Evolutionary conservation across 2,797 vertebrate species (phyloP).

Genomic region (Gallirallus australis): DNA sequence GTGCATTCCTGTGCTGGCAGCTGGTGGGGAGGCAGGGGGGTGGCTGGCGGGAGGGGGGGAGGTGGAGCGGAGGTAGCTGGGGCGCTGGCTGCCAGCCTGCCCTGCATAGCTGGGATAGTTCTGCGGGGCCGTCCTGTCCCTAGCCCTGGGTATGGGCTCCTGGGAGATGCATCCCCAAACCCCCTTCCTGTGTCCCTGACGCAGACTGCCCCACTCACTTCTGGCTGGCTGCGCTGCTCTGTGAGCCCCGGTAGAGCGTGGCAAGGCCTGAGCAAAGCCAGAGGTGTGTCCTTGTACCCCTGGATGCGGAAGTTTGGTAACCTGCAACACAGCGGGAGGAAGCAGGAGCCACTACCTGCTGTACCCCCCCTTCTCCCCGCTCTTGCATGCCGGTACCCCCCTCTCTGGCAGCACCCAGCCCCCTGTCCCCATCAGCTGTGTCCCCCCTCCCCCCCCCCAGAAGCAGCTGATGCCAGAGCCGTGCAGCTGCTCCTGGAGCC

Average conservation of each 20-base stretch:
- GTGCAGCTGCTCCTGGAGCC: neutral
- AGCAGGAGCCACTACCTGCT: neutral
- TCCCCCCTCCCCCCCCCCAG: too few relatives aligned
- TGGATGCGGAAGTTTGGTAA: neutral
- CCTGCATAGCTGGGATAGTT: constrained; percentile 39
- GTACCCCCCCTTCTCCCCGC: fast-evolving
- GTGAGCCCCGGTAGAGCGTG: fast-evolving
- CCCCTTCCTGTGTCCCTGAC: too few relatives aligned
- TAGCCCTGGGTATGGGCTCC: fast-evolving
- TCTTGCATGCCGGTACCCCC: neutral
- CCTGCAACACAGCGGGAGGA: neutral
- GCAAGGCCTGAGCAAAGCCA: neutral
- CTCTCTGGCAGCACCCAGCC: neutral
- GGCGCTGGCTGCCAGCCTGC: neutral
- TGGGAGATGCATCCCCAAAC: neutral
- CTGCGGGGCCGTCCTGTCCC: neutral
- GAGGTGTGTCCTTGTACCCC: neutral
- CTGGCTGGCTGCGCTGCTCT: fast-evolving
- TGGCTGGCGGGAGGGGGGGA: neutral
- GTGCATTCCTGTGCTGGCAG: neutral
- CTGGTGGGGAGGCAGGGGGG: neutral
- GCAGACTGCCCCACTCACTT: fast-evolving
- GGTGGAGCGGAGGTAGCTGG: neutral
- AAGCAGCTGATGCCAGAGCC: neutral
- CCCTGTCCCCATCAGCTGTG: neutral